These are phyloP conservation scores for Tetramorium parvispinum DNA, from an alignment of 1,140 invertebrate species.

Conservation along the genomic window DNA sequence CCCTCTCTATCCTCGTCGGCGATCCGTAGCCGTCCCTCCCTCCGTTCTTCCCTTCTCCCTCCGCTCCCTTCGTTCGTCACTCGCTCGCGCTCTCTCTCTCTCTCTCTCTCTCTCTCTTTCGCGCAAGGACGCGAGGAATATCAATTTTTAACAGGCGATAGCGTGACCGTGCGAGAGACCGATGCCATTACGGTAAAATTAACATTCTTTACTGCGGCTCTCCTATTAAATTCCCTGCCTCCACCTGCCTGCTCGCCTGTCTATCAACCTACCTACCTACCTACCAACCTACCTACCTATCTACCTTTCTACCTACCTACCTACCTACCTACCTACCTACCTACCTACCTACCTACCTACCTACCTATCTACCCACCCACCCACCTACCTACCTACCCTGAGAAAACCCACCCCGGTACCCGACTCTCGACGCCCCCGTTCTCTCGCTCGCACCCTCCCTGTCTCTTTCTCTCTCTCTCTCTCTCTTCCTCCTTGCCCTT, in stretches of 20 bases:
- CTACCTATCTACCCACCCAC: conserved; percentile 11
- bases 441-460: conserved; percentile 43
- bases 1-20: conserved; percentile 22
- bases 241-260: conserved; percentile 53
- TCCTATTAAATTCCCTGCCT: conserved; percentile 76
- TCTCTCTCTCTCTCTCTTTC: neutral
- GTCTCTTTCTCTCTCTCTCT: conserved; percentile 30
- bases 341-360: conserved; percentile 5
- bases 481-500: neutral
- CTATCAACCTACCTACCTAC: conserved; percentile 28
- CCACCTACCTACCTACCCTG: conserved; percentile 1
- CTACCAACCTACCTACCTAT: neutral
- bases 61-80: neutral
- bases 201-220: conserved; percentile 68
- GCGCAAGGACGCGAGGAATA: conserved; percentile 51
- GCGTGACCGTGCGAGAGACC: conserved; percentile 52
- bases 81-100: too few species aligned
- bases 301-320: conserved; percentile 43
- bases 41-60: neutral
- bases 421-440: conserved; percentile 34
- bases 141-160: conserved; percentile 51
- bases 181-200: conserved; percentile 67
- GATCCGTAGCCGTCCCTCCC: neutral
- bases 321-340: neutral
- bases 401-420: conserved; percentile 50